Evolutionary conservation across 2,888 invertebrate genomes (phyloP), one percentile per base, ranked within the genome.

Genomic region (Lepidocyrtoides sp.): DNA sequence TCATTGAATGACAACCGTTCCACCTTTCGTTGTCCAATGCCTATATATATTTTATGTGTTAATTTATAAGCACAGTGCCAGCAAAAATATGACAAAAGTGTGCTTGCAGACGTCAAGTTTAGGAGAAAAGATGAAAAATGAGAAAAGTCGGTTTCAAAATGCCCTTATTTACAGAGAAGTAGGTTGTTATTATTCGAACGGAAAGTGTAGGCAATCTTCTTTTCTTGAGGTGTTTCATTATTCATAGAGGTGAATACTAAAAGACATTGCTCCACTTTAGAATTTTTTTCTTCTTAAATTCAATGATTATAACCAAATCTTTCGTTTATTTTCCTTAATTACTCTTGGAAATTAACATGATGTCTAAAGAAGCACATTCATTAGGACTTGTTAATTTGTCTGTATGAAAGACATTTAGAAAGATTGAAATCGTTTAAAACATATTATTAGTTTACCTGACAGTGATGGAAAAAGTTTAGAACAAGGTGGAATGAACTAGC

Each of bases 1-100:
- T 86, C 85, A 86, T 86, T 86, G 85, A 86, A 86, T 86, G 85
- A 86, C 85, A 86, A 86, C 75, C 44, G 41, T 26, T 1, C 7
- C 14, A 3, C 44, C 66, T 83, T 44, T 48, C 29, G 29, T 12
- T 26, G 20, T 48, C 36, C 1, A 0, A 12, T 54, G 41, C 12
- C 57, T 57, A 20, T 23, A 17, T 17, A 23, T 23, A 17, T 57
- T 17, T 23, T 23, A 48, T 48, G 48, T 48, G 41, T 4, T 41
- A 4, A 7, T 4, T 48, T 48, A 10, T 41, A 10, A 41, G 10
- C 41, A 48, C 48, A 14, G 2, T 48, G 2, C n/a, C n/a, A n/a
- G n/a, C n/a, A n/a, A 48, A 48, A 48, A 48, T 8, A 48, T 4
- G n/a, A 48, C 2, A 48, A 48, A 48, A 48, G n/a, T 48, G 57